Conservation (phyloP, 2,888 invertebrate species). For the Limnephilus rhombicus region DNA sequence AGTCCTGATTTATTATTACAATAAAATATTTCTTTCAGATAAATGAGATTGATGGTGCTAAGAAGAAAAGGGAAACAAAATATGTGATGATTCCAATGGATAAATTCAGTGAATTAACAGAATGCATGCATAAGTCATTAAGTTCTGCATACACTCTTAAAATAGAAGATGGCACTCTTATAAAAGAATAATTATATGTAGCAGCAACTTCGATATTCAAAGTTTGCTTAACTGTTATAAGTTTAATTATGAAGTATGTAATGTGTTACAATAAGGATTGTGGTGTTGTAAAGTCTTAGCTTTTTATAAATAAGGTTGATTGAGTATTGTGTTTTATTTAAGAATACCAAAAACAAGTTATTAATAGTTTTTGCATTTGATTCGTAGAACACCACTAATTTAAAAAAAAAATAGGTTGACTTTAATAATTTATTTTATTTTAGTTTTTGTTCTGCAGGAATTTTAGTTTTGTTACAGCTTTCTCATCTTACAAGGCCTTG, state of each 20-base stretch:
- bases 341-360: no score
- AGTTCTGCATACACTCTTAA: constrained; percentile 75
- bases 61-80: constrained; percentile 28
- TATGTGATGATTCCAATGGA: constrained; percentile 61
- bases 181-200: constrained; percentile 68
- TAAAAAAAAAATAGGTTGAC: no score
- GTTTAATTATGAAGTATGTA: neutral
- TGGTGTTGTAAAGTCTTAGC: neutral
- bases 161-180: constrained; percentile 72
- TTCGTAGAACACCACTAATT: no score
- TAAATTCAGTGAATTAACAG: constrained; percentile 48
- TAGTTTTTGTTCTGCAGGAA: no score
- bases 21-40: constrained; percentile 30
- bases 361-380: no score
- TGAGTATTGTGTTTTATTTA: neutral
- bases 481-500: no score
- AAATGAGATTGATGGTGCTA: neutral
- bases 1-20: neutral
- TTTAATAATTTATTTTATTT: no score
- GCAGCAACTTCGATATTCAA: neutral
- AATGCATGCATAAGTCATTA: constrained; percentile 74
- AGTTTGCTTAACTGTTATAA: neutral
- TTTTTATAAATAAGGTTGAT: neutral
- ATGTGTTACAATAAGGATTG: neutral
- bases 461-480: no score